Evolutionary conservation across 2,113 vertebrate species (phyloP), one percentile per base, ranked within the genome.

Genomic region (Colossoma macropomum): DNA sequence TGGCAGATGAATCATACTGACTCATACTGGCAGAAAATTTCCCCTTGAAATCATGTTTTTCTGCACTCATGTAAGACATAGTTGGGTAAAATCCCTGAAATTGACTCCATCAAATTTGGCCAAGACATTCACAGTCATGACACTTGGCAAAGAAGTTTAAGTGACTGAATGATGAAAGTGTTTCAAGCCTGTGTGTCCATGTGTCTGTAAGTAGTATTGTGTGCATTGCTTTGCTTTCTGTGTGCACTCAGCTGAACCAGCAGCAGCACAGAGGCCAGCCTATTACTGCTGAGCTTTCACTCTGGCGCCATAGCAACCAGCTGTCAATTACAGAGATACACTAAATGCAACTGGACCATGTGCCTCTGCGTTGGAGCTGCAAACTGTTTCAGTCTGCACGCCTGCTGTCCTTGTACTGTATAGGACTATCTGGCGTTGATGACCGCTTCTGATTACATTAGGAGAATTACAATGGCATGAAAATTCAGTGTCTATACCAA

Each of bases 321-420:
- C 27, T 84, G 77, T 86, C 82, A 81, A 60, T 77, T 69, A 60
- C 82, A 80, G n/a, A 28, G n/a, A 72, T 48, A n/a, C 45, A 34
- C 41, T 50, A 21, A 65, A 66, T n/a, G 45, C 27, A 13, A 41
- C 69, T 66, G 34, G 17, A 23, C 5, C 48, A 27, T n/a, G 60
- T 83, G 80, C 25, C 56, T 13, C 27, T 21, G 30, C 65, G 60
- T 79, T 50, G 38, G 23, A 72, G 27, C 66, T 66, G 41, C 25
- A 28, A 28, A 30, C 68, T 48, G 25, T 41, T 56, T 45, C 17
- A 10, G 10, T 34, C 52, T 3, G 32, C n/a, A 41, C 25, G 8
- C 23, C 13, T 56, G 77, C n/a, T 69, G 4, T 38, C 3, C 0
- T 13, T 66, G 60, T 25, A 5, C 56, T n/a, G 21, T n/a, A 23